phyloP scores from a whole-genome alignment of 2,113 vertebrate species.

The Pseudolaguvia tuberculata region DNA sequence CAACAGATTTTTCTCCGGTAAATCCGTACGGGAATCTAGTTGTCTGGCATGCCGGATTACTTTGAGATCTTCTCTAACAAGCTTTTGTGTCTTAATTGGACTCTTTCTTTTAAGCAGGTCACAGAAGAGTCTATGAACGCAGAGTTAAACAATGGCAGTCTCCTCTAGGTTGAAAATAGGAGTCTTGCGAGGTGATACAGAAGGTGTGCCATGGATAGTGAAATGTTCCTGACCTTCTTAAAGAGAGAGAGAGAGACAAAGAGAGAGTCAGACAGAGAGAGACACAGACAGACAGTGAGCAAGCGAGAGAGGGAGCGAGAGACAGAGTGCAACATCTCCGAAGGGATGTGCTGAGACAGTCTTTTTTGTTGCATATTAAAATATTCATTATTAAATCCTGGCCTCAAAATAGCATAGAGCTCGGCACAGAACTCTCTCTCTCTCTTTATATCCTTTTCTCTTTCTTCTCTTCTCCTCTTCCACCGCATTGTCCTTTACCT shows the following conservation, averaged over 20 bases:
- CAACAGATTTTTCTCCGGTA: neutral
- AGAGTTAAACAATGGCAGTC: conserved; percentile 29
- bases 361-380: conserved; percentile 20
- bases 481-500: conserved; percentile 43
- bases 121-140: neutral
- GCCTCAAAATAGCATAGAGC: conserved; percentile 33
- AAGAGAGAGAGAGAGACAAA: neutral
- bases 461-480: conserved; percentile 2
- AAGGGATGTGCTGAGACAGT: conserved; percentile 7
- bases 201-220: conserved; percentile 5
- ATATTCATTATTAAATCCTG: conserved; percentile 40
- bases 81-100: conserved; percentile 16
- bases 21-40: neutral
- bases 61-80: conserved; percentile 5
- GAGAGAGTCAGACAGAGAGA: neutral
- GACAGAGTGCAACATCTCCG: no score
- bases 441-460: neutral
- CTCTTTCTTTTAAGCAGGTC: conserved; percentile 16
- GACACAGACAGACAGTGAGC: neutral
- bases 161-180: conserved; percentile 6
- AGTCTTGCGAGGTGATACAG: conserved; percentile 15
- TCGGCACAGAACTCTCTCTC: conserved; percentile 6
- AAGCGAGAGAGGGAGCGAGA: neutral
- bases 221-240: conserved; percentile 27
- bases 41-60: neutral